Evolutionary conservation across 2,113 vertebrate species (phyloP).

Genomic region (Ardeotis arabs): DNA sequence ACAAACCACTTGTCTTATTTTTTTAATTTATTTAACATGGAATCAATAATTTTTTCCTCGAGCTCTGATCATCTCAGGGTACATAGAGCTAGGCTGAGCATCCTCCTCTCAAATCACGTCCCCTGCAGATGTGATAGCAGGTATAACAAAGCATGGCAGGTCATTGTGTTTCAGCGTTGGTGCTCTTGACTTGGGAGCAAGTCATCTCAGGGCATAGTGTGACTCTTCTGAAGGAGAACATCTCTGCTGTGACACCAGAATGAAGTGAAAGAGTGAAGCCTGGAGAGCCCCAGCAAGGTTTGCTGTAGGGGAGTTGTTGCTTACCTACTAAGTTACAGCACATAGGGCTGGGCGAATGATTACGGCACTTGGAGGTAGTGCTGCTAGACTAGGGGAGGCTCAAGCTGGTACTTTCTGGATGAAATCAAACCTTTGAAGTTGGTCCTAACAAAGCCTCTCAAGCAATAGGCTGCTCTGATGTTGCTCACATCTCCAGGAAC

Average conservation of each 20-base stretch:
- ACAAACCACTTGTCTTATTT: neutral
- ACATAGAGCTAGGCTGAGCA: neutral
- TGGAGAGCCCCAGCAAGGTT: neutral
- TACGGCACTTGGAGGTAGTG: neutral
- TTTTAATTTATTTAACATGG: neutral
- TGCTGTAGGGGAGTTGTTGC: neutral
- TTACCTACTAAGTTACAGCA: neutral
- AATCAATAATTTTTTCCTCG: neutral
- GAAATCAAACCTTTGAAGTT: neutral
- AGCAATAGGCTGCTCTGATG: neutral
- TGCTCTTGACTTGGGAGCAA: neutral
- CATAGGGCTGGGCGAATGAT: rapidly evolving
- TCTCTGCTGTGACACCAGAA: neutral
- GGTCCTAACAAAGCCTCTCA: neutral
- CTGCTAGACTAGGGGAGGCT: neutral
- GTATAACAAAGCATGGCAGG: neutral
- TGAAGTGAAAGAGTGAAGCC: neutral
- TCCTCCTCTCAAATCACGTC: neutral
- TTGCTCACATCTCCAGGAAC: neutral
- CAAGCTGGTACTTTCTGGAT: rapidly evolving
- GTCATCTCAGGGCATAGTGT: rapidly evolving
- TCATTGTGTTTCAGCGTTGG: neutral
- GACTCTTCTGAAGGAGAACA: neutral
- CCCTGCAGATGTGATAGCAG: neutral
- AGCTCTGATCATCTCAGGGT: neutral